These are phyloP conservation scores for Elachura formosa DNA, from an alignment of 2,113 vertebrate genomes.

Conservation along the genomic window DNA sequence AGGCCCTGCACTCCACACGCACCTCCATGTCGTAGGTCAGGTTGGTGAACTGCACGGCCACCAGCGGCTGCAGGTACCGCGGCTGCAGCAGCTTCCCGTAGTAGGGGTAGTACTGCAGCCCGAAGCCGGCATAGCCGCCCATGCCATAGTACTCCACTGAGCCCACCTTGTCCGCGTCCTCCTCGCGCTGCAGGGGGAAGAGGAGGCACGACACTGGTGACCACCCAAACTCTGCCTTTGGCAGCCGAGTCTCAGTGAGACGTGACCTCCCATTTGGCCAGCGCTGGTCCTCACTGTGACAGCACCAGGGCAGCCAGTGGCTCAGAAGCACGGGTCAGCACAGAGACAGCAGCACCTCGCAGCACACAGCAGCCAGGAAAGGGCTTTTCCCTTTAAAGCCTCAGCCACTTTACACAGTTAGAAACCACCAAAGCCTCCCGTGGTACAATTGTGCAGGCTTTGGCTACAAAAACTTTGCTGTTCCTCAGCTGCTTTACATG, in stretches of 20 bases:
- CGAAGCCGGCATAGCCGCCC: conserved; percentile 74
- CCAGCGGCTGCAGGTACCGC: conserved; percentile 90
- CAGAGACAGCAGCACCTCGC: not conserved
- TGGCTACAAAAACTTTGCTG: not conserved
- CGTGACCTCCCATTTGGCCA: accelerated
- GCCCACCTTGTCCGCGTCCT: conserved; percentile 76
- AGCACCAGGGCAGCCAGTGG: accelerated
- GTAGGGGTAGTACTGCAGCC: conserved; percentile 96
- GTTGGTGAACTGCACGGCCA: conserved; percentile 92
- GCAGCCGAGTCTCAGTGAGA: not conserved
- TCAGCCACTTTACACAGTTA: accelerated
- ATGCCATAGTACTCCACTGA: conserved; percentile 82
- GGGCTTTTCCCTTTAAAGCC: not conserved
- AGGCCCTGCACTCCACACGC: conserved; percentile 91
- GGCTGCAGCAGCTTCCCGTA: conserved; percentile 90
- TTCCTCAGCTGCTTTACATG: not conserved
- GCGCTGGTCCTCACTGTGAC: accelerated
- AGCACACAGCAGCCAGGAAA: not conserved
- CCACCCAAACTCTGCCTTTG: accelerated
- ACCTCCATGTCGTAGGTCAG: conserved; percentile 77
- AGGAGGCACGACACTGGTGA: not conserved
- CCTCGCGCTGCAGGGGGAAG: conserved; percentile 74
- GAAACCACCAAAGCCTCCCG: not conserved
- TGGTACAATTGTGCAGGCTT: accelerated
- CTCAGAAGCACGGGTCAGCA: accelerated